These are phyloP conservation scores for Physella acuta DNA, from an alignment of 1,140 invertebrate species.

Conservation along the genomic window DNA sequence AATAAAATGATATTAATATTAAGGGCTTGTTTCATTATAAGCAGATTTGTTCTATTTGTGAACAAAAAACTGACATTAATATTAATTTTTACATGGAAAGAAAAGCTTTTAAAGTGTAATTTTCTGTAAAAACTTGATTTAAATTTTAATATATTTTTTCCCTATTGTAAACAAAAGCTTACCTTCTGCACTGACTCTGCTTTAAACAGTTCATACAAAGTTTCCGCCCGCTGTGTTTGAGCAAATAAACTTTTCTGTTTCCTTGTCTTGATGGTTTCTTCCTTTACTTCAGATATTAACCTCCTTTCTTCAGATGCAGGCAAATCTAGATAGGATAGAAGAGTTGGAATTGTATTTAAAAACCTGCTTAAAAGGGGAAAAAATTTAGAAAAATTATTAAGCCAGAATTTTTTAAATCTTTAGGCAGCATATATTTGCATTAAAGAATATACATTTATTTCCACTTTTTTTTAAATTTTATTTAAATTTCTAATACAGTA, in stretches of 20 bases:
- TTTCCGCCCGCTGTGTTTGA: not conserved
- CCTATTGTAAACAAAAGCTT: not conserved
- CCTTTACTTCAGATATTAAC: not conserved
- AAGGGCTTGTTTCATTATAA: not conserved
- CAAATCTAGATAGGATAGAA: too few relatives aligned
- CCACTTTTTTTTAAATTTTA: too few relatives aligned
- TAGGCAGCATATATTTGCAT: too few relatives aligned
- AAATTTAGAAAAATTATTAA: too few relatives aligned
- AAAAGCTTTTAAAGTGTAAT: not conserved
- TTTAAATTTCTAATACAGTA: too few relatives aligned
- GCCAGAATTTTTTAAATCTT: too few relatives aligned
- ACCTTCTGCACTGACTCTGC: conserved; percentile 1
- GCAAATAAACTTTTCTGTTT: conserved; percentile 5
- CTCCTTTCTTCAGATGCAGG: conserved; percentile 6
- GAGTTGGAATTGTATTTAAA: too few relatives aligned
- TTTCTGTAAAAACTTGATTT: not conserved
- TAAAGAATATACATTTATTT: too few relatives aligned
- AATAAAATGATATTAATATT: not conserved
- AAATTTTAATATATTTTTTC: not conserved
- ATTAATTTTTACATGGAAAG: not conserved
- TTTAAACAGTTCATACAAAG: conserved; percentile 12
- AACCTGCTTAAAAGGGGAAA: too few relatives aligned
- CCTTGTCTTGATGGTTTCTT: not conserved
- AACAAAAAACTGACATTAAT: not conserved
- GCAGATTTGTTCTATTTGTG: not conserved